phyloP scores from a whole-genome alignment of 1,140 invertebrate genomes.

The Cylas formicarius region DNA sequence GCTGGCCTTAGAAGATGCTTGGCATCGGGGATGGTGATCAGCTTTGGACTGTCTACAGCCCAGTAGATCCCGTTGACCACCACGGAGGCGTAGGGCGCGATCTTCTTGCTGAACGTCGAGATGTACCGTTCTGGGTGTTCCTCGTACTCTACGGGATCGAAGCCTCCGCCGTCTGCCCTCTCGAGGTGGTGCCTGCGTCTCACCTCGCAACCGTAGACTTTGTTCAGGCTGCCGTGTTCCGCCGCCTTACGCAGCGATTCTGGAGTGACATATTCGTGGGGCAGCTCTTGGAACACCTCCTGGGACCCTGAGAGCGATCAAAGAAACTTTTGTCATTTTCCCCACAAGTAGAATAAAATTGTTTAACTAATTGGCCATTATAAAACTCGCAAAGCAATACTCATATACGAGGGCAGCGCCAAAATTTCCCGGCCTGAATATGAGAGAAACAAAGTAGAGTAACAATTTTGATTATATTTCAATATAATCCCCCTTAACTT shows the following conservation, averaged over 20 bases:
- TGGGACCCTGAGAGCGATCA: slow-evolving; percentile 64
- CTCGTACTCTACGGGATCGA: slow-evolving; percentile 87
- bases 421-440: too few relatives aligned
- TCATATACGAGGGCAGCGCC: too few relatives aligned
- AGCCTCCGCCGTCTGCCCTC: slow-evolving; percentile 80
- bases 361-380: too few relatives aligned
- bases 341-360: too few relatives aligned
- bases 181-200: slow-evolving; percentile 87
- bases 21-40: slow-evolving; percentile 96
- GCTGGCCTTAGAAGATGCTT: slow-evolving; percentile 85
- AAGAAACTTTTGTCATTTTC: neutral
- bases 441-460: too few relatives aligned
- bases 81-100: slow-evolving; percentile 95
- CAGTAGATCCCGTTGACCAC: slow-evolving; percentile 99
- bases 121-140: slow-evolving; percentile 88
- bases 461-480: too few relatives aligned
- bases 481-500: too few relatives aligned
- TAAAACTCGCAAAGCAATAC: too few relatives aligned
- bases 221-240: slow-evolving; percentile 89
- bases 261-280: slow-evolving; percentile 94
- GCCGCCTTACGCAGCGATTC: slow-evolving; percentile 92
- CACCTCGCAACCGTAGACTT: slow-evolving; percentile 85
- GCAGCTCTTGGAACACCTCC: slow-evolving; percentile 95
- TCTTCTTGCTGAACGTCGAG: slow-evolving; percentile 94
- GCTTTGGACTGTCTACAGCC: slow-evolving; percentile 91